Evolutionary conservation across 1,140 invertebrate species (phyloP).

Genomic region (Nasonia vitripennis): DNA sequence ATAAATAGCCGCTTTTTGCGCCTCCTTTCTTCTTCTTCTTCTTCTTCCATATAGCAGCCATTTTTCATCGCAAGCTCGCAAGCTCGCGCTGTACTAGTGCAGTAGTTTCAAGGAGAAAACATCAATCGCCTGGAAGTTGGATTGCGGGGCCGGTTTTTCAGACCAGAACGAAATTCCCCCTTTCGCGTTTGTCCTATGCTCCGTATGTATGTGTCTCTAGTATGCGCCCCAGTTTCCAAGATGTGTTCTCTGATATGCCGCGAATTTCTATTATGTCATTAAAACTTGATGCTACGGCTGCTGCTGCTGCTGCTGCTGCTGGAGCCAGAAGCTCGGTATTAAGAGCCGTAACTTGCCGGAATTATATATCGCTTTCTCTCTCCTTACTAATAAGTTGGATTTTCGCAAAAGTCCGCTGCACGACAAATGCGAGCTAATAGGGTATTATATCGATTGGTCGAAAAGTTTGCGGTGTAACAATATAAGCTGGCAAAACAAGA

Average conservation of each 20-base stretch:
- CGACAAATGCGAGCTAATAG: neutral
- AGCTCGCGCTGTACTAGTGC: neutral
- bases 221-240: slow-evolving; percentile 17
- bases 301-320: no score
- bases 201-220: neutral
- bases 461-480: neutral
- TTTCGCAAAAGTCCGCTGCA: neutral
- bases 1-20: neutral
- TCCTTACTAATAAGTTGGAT: neutral
- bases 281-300: slow-evolving; percentile 16
- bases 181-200: neutral
- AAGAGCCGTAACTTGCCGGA: neutral
- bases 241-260: neutral
- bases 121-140: neutral
- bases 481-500: no score
- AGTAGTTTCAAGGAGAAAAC: neutral
- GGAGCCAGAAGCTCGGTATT: neutral
- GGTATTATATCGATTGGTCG: neutral
- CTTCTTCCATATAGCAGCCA: neutral
- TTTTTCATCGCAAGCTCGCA: neutral
- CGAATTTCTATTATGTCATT: slow-evolving; percentile 34
- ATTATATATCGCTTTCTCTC: neutral
- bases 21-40: neutral
- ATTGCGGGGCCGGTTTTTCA: neutral
- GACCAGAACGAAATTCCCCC: neutral